These are phyloP conservation scores for Trinorchestia longiramus DNA, from an alignment of 1,140 invertebrate species.

Conservation along the genomic window DNA sequence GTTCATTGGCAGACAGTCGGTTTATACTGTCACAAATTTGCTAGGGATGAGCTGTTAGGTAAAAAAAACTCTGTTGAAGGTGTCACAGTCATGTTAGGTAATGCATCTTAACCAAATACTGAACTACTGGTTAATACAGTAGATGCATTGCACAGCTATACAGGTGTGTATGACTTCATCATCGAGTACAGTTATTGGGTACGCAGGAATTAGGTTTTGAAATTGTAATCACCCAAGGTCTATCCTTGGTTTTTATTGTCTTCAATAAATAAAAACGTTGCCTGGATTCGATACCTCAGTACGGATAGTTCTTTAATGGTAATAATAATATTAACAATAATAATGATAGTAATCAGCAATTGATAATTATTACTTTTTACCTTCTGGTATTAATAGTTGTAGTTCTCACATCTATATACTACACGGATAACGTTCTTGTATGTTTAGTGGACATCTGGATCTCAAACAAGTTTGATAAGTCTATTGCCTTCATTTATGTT, in stretches of 20 bases:
- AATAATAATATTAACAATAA: no score
- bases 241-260: background rate
- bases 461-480: no score
- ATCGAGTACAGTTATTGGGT: background rate
- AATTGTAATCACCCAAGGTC: background rate
- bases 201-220: background rate
- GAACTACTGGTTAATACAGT: no score
- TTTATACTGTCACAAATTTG: background rate
- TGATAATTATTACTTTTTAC: no score
- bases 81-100: background rate
- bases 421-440: no score
- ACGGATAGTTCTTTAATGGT: no score
- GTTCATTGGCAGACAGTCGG: background rate
- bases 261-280: background rate
- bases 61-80: background rate
- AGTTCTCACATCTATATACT: no score
- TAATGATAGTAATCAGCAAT: no score
- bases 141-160: background rate
- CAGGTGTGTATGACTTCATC: background rate
- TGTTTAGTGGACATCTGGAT: no score
- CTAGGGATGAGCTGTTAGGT: background rate
- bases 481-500: no score
- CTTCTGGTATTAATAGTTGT: no score
- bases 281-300: no score
- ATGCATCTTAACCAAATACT: background rate